Percentiles rank a stretch among this genome's conserved stretches.
Evolutionary conservation across 2,888 invertebrate species (phyloP).

Genomic region (Eulithis prunata): DNA sequence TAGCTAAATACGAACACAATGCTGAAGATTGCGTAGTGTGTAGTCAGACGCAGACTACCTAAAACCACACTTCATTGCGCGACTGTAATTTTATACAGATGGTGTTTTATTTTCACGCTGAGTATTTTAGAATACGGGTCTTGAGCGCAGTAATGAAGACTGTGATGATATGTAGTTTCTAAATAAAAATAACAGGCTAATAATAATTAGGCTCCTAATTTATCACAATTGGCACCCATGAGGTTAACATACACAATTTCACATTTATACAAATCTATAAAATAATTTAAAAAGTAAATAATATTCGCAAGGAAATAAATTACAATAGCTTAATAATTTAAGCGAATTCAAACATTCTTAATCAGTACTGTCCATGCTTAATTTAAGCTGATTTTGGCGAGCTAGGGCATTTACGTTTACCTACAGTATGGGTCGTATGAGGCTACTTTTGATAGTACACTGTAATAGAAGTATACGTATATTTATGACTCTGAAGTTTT

Average conservation of each 20-base stretch:
- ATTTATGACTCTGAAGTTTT: neutral
- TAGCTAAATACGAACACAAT: too few relatives aligned
- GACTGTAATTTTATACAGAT: too few relatives aligned
- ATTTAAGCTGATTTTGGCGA: constrained; percentile 7
- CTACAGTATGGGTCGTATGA: neutral
- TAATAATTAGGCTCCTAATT: constrained; percentile 75
- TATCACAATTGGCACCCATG: constrained; percentile 83
- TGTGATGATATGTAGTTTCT: constrained; percentile 43
- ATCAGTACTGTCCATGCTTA: constrained; percentile 25
- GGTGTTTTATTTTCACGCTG: too few relatives aligned
- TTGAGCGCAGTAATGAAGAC: neutral
- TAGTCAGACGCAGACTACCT: too few relatives aligned
- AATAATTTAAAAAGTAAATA: constrained; percentile 63
- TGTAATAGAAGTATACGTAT: neutral
- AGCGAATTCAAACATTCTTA: constrained; percentile 39
- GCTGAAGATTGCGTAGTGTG: too few relatives aligned
- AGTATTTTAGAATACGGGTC: neutral
- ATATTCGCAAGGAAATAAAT: constrained; percentile 75
- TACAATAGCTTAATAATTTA: constrained; percentile 49
- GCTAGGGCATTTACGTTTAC: neutral
- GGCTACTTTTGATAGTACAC: neutral
- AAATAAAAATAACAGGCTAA: constrained; percentile 53
- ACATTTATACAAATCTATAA: constrained; percentile 48
- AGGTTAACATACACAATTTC: constrained; percentile 58
- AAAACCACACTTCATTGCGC: too few relatives aligned